Conservation (phyloP, 2,797 vertebrate genomes). For the Tragopan temminckii region DNA sequence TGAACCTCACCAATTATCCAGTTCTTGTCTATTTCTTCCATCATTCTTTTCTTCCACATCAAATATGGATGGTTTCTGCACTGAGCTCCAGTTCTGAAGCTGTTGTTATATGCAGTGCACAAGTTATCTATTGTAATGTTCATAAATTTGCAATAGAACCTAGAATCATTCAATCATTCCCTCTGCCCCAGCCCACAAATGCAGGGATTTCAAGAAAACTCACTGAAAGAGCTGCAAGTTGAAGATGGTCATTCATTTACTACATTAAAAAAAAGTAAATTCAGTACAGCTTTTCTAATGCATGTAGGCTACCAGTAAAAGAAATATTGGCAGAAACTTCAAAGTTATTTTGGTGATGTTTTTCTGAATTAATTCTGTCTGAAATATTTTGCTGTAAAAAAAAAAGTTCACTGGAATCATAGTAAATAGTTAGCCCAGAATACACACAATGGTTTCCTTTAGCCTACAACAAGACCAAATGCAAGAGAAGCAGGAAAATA, state of each 20-base stretch:
- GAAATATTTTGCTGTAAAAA: not conserved
- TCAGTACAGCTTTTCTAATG: not conserved
- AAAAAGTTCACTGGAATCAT: not conserved
- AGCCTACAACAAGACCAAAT: fast-evolving
- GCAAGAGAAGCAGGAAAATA: not conserved
- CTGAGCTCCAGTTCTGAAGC: not conserved
- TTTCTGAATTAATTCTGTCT: not conserved
- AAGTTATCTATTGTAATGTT: not conserved
- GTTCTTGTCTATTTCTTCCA: not conserved
- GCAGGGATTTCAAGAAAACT: not conserved
- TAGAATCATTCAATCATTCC: not conserved
- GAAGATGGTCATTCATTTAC: not conserved
- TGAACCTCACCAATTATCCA: not conserved
- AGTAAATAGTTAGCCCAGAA: not conserved
- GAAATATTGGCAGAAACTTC: fast-evolving
- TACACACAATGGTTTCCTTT: not conserved
- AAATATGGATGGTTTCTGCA: not conserved
- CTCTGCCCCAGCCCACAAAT: not conserved
- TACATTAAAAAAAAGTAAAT: not conserved
- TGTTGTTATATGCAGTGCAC: not conserved
- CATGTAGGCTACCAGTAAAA: fast-evolving
- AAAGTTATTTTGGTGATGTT: not conserved
- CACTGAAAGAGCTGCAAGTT: not conserved
- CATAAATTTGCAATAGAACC: not conserved
- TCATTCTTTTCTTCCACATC: not conserved